Evolutionary conservation across 2,113 vertebrate genomes (phyloP).

Genomic region (Nothoprocta pentlandii): DNA sequence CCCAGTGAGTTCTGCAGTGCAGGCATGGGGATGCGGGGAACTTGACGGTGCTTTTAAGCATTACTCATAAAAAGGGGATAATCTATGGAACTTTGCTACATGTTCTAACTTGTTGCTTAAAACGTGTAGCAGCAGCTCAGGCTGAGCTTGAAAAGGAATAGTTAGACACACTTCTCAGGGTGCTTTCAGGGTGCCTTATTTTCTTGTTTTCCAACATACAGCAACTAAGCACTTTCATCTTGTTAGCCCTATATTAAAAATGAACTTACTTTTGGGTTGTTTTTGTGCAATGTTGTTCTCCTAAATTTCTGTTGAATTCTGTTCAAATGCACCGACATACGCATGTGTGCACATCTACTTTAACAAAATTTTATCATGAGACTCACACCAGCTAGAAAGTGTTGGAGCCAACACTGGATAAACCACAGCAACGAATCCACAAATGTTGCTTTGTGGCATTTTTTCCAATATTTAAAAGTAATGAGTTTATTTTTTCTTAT

Average conservation of each 20-base stretch:
- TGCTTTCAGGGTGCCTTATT: not conserved
- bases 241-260: not conserved
- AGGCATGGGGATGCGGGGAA: not conserved
- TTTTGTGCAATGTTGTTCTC: not conserved
- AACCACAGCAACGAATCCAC: not conserved
- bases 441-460: not conserved
- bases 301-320: not conserved
- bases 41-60: not conserved
- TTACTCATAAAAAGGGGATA: not conserved
- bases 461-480: not conserved
- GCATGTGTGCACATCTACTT: rapidly evolving
- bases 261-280: not conserved
- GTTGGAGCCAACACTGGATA: not conserved
- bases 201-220: not conserved
- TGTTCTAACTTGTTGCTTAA: not conserved
- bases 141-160: not conserved
- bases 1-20: not conserved
- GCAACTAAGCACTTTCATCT: not conserved
- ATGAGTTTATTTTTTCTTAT: not conserved
- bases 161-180: not conserved
- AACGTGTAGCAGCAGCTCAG: not conserved
- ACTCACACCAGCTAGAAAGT: not conserved
- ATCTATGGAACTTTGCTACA: not conserved
- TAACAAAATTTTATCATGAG: not conserved
- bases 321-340: too few species aligned